phyloP scores from a whole-genome alignment of 2,888 invertebrate genomes.

The Agriopis leucophaearia region DNA sequence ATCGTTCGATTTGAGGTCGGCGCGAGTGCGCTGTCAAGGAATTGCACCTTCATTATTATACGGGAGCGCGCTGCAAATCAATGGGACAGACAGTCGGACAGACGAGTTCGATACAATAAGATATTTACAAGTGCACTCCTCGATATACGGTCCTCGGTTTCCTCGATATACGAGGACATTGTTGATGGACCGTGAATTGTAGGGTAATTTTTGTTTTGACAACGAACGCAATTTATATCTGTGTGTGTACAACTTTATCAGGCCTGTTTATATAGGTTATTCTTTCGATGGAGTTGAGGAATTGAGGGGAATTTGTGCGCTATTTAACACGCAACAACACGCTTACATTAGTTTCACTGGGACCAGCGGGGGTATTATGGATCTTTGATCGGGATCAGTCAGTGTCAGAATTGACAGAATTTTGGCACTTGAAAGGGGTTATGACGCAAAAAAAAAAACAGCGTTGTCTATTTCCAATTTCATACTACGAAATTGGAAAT shows the following conservation, averaged over 20 bases:
- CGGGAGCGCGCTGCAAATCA: constrained; percentile 77
- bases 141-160: constrained; percentile 48
- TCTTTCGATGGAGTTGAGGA: too few species aligned
- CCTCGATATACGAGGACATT: constrained; percentile 60
- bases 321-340: too few species aligned
- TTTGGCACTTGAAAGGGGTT: too few species aligned
- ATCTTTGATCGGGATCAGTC: too few species aligned
- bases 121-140: constrained; percentile 72
- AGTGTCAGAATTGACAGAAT: too few species aligned
- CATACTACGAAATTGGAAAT: too few species aligned
- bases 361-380: too few species aligned
- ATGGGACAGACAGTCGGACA: constrained; percentile 71
- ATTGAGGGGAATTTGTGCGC: too few species aligned
- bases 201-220: constrained; percentile 65
- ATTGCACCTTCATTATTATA: constrained; percentile 79
- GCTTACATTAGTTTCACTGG: too few species aligned
- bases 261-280: constrained; percentile 15
- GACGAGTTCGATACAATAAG: constrained; percentile 74
- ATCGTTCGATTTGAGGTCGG: constrained; percentile 60
- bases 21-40: constrained; percentile 65
- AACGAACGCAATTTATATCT: constrained; percentile 53
- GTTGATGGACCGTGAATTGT: constrained; percentile 53
- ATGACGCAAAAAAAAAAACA: too few species aligned
- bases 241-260: constrained; percentile 37
- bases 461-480: too few species aligned